phyloP scores from a whole-genome alignment of 2,888 invertebrate species.

The Lochmaea crataegi region DNA sequence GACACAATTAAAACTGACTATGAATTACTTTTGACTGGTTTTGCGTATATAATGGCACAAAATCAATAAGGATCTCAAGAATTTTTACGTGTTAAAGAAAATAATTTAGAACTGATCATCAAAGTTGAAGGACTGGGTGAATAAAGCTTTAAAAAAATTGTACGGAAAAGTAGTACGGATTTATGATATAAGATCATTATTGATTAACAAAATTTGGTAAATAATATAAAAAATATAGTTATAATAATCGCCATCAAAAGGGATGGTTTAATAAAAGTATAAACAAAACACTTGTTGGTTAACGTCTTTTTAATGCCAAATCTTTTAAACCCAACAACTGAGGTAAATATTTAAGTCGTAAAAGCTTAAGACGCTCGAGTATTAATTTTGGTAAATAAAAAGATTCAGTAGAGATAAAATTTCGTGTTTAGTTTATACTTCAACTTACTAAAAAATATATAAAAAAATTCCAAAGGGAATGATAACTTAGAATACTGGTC shows the following conservation, averaged over 20 bases:
- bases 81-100: background rate
- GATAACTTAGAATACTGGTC: constrained; percentile 54
- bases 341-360: background rate
- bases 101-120: background rate
- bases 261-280: constrained; percentile 15
- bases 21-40: background rate
- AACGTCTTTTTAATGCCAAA: no score
- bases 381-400: no score
- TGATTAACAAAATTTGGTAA: constrained; percentile 9
- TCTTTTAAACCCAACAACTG: background rate
- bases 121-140: no score
- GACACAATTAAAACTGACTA: no score
- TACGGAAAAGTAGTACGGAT: constrained; percentile 5
- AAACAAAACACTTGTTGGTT: background rate
- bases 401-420: no score
- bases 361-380: background rate
- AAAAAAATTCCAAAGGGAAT: background rate
- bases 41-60: background rate
- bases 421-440: background rate
- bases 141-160: no score
- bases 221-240: constrained; percentile 25
- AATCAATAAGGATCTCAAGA: background rate
- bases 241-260: constrained; percentile 25
- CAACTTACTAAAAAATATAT: background rate
- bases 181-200: constrained; percentile 8